Evolutionary conservation across 2,113 vertebrate genomes (phyloP).

Genomic region (Prunella himalayana): DNA sequence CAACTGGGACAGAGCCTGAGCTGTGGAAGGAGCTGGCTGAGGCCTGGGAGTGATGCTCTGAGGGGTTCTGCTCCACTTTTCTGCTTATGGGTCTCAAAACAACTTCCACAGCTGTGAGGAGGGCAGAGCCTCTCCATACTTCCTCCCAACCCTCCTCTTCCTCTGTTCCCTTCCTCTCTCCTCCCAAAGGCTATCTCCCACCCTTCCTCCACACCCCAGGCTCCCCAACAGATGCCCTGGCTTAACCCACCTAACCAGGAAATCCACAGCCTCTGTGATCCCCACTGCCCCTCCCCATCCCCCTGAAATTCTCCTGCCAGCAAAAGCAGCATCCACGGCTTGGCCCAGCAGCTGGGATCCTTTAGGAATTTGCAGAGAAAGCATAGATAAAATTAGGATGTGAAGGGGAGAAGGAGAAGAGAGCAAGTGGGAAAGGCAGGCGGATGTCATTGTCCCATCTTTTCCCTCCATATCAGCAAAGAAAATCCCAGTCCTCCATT

Average conservation of each 20-base stretch:
- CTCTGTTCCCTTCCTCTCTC: background rate
- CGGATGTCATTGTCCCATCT: background rate
- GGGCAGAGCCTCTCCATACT: background rate
- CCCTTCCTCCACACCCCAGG: background rate
- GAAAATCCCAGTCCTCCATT: slow-evolving; percentile 46
- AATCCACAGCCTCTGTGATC: background rate
- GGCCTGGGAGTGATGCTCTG: background rate
- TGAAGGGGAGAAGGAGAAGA: background rate
- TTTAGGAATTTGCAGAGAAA: slow-evolving; percentile 56
- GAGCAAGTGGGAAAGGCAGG: background rate
- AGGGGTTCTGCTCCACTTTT: background rate
- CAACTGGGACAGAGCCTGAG: background rate
- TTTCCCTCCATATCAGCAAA: background rate
- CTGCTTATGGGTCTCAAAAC: background rate
- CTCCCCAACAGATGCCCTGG: background rate
- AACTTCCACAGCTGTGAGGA: background rate
- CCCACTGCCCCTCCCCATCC: background rate
- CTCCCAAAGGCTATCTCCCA: background rate
- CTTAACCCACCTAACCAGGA: background rate
- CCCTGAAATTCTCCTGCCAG: background rate
- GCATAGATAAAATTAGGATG: background rate
- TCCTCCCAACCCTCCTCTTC: slow-evolving; percentile 32
- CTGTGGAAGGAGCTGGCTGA: background rate
- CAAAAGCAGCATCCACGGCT: background rate
- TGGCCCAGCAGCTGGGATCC: slow-evolving; percentile 31